These are phyloP conservation scores for Poeciliopsis infans DNA, from an alignment of 2,797 vertebrate species.

Conservation along the genomic window DNA sequence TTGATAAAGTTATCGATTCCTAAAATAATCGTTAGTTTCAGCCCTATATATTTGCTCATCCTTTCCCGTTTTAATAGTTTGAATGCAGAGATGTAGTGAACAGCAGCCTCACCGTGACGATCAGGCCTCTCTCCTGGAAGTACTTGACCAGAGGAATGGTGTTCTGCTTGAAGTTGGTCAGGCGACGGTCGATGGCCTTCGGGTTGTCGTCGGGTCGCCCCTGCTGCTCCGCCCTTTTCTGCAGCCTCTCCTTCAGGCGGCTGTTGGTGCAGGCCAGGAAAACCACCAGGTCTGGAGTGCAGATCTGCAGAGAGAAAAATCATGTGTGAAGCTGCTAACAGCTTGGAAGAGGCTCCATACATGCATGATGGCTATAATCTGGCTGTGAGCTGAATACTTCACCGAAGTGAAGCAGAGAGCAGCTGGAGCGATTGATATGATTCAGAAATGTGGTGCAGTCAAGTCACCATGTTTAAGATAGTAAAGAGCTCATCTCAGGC, in stretches of 20 bases:
- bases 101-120: constrained; percentile 85
- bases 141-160: constrained; percentile 93
- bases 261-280: constrained; percentile 94
- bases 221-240: constrained; percentile 93
- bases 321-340: not conserved
- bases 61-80: no score
- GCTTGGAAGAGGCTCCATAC: constrained; percentile 5
- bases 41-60: no score
- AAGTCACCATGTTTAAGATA: constrained; percentile 20
- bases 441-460: constrained; percentile 6
- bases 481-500: constrained; percentile 9
- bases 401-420: not conserved
- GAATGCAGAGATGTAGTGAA: not conserved
- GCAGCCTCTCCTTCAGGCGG: constrained; percentile 92
- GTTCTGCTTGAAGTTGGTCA: constrained; percentile 98
- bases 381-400: not conserved
- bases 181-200: constrained; percentile 93
- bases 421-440: not conserved
- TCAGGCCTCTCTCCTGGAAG: constrained; percentile 96
- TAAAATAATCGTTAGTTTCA: no score
- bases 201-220: constrained; percentile 98
- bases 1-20: no score
- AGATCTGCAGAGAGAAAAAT: constrained; percentile 83
- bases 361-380: not conserved
- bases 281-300: constrained; percentile 95